Percentiles rank a stretch among this genome's conserved stretches.
Conservation (phyloP, 2,888 invertebrate genomes). For the Drosophila histrio region DNA sequence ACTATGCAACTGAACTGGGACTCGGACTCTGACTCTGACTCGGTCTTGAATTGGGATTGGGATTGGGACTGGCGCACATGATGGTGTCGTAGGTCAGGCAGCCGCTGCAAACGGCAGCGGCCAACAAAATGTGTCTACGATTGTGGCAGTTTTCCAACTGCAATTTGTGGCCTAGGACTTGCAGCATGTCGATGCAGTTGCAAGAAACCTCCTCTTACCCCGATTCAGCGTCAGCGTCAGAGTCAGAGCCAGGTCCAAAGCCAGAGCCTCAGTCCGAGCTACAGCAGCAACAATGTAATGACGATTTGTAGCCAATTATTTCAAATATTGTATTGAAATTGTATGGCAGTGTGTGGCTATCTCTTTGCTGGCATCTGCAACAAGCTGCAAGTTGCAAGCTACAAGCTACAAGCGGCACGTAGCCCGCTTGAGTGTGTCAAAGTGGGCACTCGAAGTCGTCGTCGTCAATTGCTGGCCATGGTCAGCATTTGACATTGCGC, state of each 20-base stretch:
- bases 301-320: slow-evolving; percentile 83
- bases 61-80: slow-evolving; percentile 55
- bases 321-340: slow-evolving; percentile 82
- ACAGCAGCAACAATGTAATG: slow-evolving; percentile 66
- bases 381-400: slow-evolving; percentile 8
- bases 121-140: slow-evolving; percentile 58
- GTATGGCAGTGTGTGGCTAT: slow-evolving; percentile 73
- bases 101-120: slow-evolving; percentile 29
- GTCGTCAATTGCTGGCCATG: slow-evolving; percentile 47
- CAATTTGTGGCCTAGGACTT: slow-evolving; percentile 77
- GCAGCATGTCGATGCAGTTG: slow-evolving; percentile 27
- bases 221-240: not conserved
- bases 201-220: not conserved
- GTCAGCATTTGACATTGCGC: slow-evolving; percentile 54
- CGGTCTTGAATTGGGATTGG: slow-evolving; percentile 22
- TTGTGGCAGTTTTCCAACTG: slow-evolving; percentile 71
- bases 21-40: slow-evolving; percentile 31
- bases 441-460: slow-evolving; percentile 53
- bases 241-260: no score
- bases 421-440: slow-evolving; percentile 55
- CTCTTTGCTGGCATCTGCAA: slow-evolving; percentile 64
- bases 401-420: slow-evolving; percentile 45
- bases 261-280: slow-evolving; percentile 17
- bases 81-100: slow-evolving; percentile 75
- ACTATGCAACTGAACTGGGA: slow-evolving; percentile 4